Conservation (phyloP, 2,888 invertebrate species). For the Itoplectis maculator region DNA sequence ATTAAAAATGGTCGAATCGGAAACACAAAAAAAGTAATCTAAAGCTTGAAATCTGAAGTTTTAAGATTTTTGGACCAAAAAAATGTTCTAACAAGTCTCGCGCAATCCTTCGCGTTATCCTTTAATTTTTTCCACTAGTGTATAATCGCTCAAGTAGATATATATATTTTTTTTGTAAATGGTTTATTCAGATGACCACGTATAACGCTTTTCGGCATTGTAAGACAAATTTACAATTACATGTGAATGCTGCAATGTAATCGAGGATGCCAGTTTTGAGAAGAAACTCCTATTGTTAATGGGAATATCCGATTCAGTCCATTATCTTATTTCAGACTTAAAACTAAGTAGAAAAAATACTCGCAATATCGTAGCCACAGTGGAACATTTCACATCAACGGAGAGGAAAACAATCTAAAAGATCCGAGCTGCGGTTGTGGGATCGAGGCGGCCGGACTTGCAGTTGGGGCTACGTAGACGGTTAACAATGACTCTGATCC, state of each 20-base stretch:
- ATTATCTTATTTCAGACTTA: conserved; percentile 68
- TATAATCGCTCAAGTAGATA: not conserved
- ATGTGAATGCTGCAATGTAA: conserved; percentile 40
- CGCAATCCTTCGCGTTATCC: no score
- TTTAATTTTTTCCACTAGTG: no score
- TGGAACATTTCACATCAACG: conserved; percentile 49
- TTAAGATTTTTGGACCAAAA: no score
- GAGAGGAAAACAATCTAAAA: conserved; percentile 36
- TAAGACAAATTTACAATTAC: conserved; percentile 65
- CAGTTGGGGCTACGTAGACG: conserved; percentile 16
- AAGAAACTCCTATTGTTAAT: conserved; percentile 56
- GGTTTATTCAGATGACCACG: conserved; percentile 59
- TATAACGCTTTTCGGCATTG: conserved; percentile 44
- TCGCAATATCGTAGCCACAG: conserved; percentile 63
- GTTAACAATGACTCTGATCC: conserved; percentile 52
- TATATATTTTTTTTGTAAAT: conserved; percentile 35
- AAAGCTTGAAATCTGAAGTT: no score
- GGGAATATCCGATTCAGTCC: conserved; percentile 69
- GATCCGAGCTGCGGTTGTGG: not conserved
- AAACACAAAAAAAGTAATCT: no score
- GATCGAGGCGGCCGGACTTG: conserved; percentile 21
- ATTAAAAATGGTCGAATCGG: no score
- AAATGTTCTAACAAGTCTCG: no score
- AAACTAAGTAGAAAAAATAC: conserved; percentile 76
- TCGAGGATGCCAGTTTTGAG: conserved; percentile 30